A percentile compares a stretch with the other conserved stretches of the same genome.
Conservation (phyloP, 2,113 vertebrate species). For the Scatophagus argus region DNA sequence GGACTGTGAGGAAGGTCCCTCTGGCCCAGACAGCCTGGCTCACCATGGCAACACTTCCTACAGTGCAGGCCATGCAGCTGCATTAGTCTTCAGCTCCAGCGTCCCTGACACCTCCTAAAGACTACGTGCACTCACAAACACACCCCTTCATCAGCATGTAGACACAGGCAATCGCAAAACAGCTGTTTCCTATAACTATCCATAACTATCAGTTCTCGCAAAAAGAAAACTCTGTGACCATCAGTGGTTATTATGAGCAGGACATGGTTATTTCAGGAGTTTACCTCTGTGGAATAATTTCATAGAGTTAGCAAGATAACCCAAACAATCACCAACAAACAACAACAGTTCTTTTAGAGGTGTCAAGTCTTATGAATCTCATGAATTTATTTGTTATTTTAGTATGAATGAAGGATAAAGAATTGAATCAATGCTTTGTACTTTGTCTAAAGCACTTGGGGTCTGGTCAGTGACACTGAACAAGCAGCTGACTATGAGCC, state of each 20-base stretch:
- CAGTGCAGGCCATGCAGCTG: conserved; percentile 80
- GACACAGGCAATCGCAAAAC: conserved; percentile 17
- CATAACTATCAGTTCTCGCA: neutral
- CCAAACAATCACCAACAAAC: neutral
- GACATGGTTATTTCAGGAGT: neutral
- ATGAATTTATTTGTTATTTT: conserved; percentile 1
- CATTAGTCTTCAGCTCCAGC: conserved; percentile 69
- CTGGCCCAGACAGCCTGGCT: conserved; percentile 72
- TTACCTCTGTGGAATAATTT: conserved; percentile 4
- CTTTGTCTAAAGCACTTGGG: conserved; percentile 44
- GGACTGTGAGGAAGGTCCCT: conserved; percentile 68
- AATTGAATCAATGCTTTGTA: conserved; percentile 44
- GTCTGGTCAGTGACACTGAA: conserved; percentile 48
- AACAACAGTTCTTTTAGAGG: conserved; percentile 1
- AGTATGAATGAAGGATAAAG: conserved; percentile 44
- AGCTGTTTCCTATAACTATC: conserved; percentile 7
- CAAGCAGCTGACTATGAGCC: conserved; percentile 40
- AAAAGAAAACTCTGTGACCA: neutral
- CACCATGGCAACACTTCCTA: conserved; percentile 86
- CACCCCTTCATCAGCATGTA: neutral
- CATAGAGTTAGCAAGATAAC: neutral
- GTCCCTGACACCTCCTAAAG: conserved; percentile 24
- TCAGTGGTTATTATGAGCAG: neutral
- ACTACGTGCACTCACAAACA: conserved; percentile 27
- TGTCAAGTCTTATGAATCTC: conserved; percentile 7